These are phyloP conservation scores for Paragorgia papillata DNA, from an alignment of 92 coral and sea anemone species.

Conservation along the genomic window DNA sequence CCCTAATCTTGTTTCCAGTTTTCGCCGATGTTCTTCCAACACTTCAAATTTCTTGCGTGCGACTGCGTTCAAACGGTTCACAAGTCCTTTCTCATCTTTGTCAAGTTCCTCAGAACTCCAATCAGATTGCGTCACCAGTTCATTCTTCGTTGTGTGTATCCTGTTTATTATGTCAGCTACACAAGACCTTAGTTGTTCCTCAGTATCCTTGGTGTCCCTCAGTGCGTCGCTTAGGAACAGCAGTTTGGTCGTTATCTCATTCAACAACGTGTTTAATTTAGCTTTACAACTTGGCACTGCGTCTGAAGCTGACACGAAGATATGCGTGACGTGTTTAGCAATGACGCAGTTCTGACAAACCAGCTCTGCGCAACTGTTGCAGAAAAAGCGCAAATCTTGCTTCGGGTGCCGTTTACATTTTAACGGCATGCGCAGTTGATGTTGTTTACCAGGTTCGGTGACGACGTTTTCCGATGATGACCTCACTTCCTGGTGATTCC, in stretches of 20 bases:
- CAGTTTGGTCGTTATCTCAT: neutral
- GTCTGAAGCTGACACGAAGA: conserved; percentile 41
- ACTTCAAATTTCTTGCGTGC: conserved; percentile 15
- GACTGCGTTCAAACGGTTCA: neutral
- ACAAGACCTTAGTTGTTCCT: neutral
- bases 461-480: neutral
- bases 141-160: neutral
- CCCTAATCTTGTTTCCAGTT: conserved; percentile 32
- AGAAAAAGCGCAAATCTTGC: conserved; percentile 34
- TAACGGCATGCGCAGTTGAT: conserved; percentile 18
- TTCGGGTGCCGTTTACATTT: conserved; percentile 17
- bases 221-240: conserved; percentile 34
- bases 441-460: neutral
- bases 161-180: neutral
- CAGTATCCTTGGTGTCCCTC: conserved; percentile 25
- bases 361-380: conserved; percentile 34
- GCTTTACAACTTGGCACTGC: conserved; percentile 39
- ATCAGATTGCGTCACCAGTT: neutral
- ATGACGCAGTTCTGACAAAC: conserved; percentile 35
- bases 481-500: neutral
- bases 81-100: neutral
- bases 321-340: conserved; percentile 29
- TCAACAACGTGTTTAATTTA: conserved; percentile 17
- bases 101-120: neutral
- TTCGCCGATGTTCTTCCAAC: conserved; percentile 6